Evolutionary conservation across 1,140 invertebrate genomes (phyloP), one percentile per base, ranked within the genome.

Genomic region (Drosophila sp.): DNA sequence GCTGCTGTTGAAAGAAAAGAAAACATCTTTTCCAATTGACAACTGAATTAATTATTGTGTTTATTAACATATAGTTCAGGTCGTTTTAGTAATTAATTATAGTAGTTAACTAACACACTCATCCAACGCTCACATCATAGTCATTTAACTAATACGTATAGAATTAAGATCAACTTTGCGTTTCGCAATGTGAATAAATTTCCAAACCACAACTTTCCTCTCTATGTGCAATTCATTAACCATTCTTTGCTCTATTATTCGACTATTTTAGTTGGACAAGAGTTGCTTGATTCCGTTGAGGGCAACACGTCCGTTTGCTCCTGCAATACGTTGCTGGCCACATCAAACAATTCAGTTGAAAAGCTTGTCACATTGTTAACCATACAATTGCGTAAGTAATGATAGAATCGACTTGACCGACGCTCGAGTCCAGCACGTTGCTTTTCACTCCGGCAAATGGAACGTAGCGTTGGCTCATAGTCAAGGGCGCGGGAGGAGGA

Each of bases 391-490:
- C 91, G 77, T 4, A 95, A 90, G 90, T 95, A 95, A 82, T 94
- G 93, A 91, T 93, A 94, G 86, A 94, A 95, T 43, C 94, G 91
- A 56, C 86, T 83, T 5, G 90, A 90, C 6, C 82, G 91, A 92
- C 94, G 76, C 93, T 94, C 86, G 93, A 92, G 86, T 91, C 94
- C 16, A 4, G 93, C 92, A 72, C 94, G 93, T 9, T 78, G 73
- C 67, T 92, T 93, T 76, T 95, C 94, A 32, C 92, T 90, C 50
- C 94, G 92, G 59, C 93, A 94, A 40, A 95, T 94, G 38, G 90
- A 86, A 16, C 94, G 92, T 63, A 94, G 92, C 1, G 78, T 70
- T 2, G 94, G 91, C 91, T 94, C 93, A 65, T 94, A 94, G 76
- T 95, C 94, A 14, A 94, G 51, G 2, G 58, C 36, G 32, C 86